Evolutionary conservation across 2,113 vertebrate species (phyloP), one percentile per base, ranked within the genome.

Genomic region (Naja naja): DNA sequence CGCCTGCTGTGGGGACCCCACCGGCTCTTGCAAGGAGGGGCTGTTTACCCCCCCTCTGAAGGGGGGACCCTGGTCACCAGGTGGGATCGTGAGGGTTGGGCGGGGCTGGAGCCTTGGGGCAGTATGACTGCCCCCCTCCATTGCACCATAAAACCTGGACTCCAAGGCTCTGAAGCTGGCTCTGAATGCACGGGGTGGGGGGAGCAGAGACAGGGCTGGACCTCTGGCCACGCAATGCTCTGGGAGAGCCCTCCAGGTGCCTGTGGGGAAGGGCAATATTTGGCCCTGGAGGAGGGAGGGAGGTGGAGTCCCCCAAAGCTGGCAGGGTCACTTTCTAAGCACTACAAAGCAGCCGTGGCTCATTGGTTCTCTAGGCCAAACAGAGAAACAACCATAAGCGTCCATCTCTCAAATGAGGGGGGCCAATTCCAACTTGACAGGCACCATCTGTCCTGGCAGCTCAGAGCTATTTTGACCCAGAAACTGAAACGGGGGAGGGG

Each of bases 51-150:
- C 64, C 30, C 60, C 30, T 14, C 60, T 34, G 64, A 16, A 74
- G 30, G n/a, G 69, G 69, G 16, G 14, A 18, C 69, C 1, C 0
- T 39, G 7, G 14, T 6, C 69, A 74, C n/a, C 2, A 18, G 12
- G 5, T 3, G 11, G 30, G 64, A 34, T 34, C 30, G 0, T 6
- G 30, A 34, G 5, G 64, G n/a, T 16, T 74, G 64, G 7, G n/a
- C 7, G n/a, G n/a, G 64, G 69, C 5, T 39, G 69, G 18, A 34
- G n/a, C n/a, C 14, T 34, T 34, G 69, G n/a, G 3, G 1, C 5
- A 2, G 4, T 16, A 5, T 1, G 30, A n/a, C 30, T 43, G 0
- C 1, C 1, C 30, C 64, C 11, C 30, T n/a, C 30, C 64, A 2
- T 5, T 16, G 12, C 64, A 2, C 64, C 30, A 7, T 6, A 7